A percentile compares a stretch with the other conserved stretches of the same genome.
Conservation (phyloP, 2,113 vertebrate genomes). For the Heterotis niloticus region DNA sequence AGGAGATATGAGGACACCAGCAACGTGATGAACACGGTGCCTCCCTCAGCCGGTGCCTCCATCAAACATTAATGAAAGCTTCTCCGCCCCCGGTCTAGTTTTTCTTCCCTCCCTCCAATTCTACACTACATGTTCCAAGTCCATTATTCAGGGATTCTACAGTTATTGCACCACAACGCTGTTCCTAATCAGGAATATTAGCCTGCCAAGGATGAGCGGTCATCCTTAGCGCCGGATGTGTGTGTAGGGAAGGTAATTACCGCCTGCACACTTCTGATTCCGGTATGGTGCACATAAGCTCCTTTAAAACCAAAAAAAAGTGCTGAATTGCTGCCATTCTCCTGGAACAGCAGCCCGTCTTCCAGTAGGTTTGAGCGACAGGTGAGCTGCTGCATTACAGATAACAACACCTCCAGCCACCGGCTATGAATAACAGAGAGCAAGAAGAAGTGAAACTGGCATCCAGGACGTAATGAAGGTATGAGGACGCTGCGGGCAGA, state of each 20-base stretch:
- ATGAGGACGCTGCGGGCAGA: no score
- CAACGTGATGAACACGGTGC: slow-evolving; percentile 46
- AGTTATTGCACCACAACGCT: background rate
- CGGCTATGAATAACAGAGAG: background rate
- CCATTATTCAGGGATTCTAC: slow-evolving; percentile 14
- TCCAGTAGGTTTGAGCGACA: background rate
- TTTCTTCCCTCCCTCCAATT: slow-evolving; percentile 23
- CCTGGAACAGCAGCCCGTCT: background rate
- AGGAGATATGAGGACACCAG: slow-evolving; percentile 41
- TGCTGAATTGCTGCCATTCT: background rate
- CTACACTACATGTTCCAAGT: slow-evolving; percentile 19
- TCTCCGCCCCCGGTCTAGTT: slow-evolving; percentile 40
- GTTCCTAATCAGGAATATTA: slow-evolving; percentile 15
- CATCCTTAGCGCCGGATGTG: slow-evolving; percentile 11
- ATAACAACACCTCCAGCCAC: background rate
- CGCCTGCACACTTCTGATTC: slow-evolving; percentile 19
- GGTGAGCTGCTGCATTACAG: background rate
- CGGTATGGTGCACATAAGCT: background rate
- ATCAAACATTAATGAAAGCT: slow-evolving; percentile 62
- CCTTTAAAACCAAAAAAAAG: background rate
- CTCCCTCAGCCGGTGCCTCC: slow-evolving; percentile 44
- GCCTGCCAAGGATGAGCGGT: slow-evolving; percentile 13
- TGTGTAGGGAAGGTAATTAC: slow-evolving; percentile 22
- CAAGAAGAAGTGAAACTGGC: background rate
- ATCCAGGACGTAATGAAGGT: background rate